Percentiles rank a stretch among this genome's conserved stretches.
Conservation (phyloP, 1,140 invertebrate genomes). For the Leucophenga varia region DNA sequence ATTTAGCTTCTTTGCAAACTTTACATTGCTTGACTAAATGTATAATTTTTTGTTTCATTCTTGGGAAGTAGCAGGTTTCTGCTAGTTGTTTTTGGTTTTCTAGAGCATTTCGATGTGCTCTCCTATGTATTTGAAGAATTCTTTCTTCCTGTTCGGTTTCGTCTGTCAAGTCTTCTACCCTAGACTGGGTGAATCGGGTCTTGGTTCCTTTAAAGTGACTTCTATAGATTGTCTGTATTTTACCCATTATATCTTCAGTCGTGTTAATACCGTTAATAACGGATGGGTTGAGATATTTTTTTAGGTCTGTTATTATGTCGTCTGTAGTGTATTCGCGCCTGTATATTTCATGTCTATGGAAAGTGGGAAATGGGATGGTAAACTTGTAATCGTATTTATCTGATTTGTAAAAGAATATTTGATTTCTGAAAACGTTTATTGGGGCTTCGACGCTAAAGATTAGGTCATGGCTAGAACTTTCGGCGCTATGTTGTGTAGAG, state of each 20-base stretch:
- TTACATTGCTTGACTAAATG: slow-evolving; percentile 1
- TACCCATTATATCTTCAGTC: background rate
- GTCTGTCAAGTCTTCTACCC: slow-evolving; percentile 16
- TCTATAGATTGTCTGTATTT: background rate
- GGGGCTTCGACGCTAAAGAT: slow-evolving; percentile 2
- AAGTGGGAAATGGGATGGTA: background rate
- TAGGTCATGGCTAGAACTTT: slow-evolving; percentile 1
- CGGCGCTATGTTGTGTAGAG: slow-evolving; percentile 2
- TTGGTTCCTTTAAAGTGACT: slow-evolving; percentile 1
- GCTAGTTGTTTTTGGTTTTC: slow-evolving; percentile 10
- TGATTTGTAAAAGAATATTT: slow-evolving; percentile 2
- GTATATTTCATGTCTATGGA: background rate
- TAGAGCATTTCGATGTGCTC: slow-evolving; percentile 8
- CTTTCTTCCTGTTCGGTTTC: background rate
- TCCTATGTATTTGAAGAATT: background rate
- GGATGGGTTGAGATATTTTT: background rate
- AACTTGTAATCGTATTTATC: background rate
- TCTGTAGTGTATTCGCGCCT: background rate
- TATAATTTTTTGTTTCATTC: slow-evolving; percentile 6
- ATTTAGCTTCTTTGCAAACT: slow-evolving; percentile 14
- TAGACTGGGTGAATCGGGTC: slow-evolving; percentile 9
- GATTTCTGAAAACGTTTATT: slow-evolving; percentile 10
- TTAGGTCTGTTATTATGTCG: background rate
- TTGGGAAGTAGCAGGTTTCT: slow-evolving; percentile 11
- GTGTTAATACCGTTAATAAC: background rate